phyloP scores from a whole-genome alignment of 1,140 invertebrate species.

The Drosophila paulistorum region DNA sequence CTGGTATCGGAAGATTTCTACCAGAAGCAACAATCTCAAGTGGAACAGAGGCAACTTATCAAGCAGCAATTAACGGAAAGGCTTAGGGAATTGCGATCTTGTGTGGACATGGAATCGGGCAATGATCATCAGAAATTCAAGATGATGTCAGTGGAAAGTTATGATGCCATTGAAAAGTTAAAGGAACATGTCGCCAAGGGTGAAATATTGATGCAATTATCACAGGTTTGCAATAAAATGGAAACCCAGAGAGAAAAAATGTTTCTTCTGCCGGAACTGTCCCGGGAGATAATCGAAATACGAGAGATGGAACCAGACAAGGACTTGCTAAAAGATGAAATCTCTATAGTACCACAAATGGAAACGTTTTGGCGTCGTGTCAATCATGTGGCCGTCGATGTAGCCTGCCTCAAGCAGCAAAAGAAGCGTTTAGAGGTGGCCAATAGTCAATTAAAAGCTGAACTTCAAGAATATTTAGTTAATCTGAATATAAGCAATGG shows the following conservation, averaged over 20 bases:
- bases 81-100: constrained; percentile 51
- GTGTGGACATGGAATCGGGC: constrained; percentile 59
- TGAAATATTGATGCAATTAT: constrained; percentile 84
- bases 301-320: constrained; percentile 36
- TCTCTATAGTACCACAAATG: constrained; percentile 62
- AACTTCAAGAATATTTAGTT: constrained; percentile 75
- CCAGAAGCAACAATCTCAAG: constrained; percentile 61
- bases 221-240: constrained; percentile 85
- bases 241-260: constrained; percentile 85
- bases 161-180: constrained; percentile 56
- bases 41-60: constrained; percentile 62
- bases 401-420: constrained; percentile 70
- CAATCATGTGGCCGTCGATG: constrained; percentile 75
- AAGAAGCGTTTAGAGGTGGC: constrained; percentile 62
- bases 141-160: constrained; percentile 66
- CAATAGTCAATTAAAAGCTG: constrained; percentile 64
- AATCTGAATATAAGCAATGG: constrained; percentile 74
- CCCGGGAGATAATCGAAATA: constrained; percentile 60
- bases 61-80: constrained; percentile 63
- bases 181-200: constrained; percentile 81
- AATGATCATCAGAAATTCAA: constrained; percentile 61
- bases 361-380: constrained; percentile 80
- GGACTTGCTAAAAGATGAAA: constrained; percentile 59
- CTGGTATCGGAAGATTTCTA: constrained; percentile 60
- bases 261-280: constrained; percentile 83